phyloP scores from a whole-genome alignment of 2,888 invertebrate species.

The Idaea straminata region DNA sequence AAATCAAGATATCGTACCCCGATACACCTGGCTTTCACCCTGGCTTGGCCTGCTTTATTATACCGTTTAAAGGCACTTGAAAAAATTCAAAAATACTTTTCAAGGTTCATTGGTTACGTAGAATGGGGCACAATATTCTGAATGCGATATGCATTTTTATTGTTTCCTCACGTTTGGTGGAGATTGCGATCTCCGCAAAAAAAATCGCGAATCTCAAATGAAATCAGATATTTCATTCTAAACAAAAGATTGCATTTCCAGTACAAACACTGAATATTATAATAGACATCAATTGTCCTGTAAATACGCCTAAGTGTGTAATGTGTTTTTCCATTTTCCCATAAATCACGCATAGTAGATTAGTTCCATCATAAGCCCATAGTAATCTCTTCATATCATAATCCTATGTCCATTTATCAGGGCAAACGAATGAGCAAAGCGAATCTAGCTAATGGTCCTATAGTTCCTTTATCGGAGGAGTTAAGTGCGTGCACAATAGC shows the following conservation, averaged over 20 bases:
- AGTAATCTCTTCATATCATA: constrained; percentile 67
- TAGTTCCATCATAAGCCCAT: constrained; percentile 46
- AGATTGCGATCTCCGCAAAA: constrained; percentile 39
- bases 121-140: constrained; percentile 43
- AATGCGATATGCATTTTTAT: constrained; percentile 49
- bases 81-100: constrained; percentile 63
- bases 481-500: constrained; percentile 76
- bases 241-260: constrained; percentile 13
- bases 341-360: constrained; percentile 16
- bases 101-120: constrained; percentile 61
- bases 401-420: constrained; percentile 74
- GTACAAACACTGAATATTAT: constrained; percentile 26
- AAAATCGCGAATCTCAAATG: constrained; percentile 14
- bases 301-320: constrained; percentile 3
- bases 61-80: constrained; percentile 54
- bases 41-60: constrained; percentile 46
- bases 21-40: constrained; percentile 75
- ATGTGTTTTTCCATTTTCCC: background rate
- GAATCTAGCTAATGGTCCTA: constrained; percentile 75
- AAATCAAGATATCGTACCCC: constrained; percentile 75
- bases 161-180: constrained; percentile 37
- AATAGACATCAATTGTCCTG: constrained; percentile 4
- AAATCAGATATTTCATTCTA: constrained; percentile 22
- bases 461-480: constrained; percentile 74
- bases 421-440: constrained; percentile 74